phyloP scores from a whole-genome alignment of 2,113 vertebrate species.

The Holacanthus passer region DNA sequence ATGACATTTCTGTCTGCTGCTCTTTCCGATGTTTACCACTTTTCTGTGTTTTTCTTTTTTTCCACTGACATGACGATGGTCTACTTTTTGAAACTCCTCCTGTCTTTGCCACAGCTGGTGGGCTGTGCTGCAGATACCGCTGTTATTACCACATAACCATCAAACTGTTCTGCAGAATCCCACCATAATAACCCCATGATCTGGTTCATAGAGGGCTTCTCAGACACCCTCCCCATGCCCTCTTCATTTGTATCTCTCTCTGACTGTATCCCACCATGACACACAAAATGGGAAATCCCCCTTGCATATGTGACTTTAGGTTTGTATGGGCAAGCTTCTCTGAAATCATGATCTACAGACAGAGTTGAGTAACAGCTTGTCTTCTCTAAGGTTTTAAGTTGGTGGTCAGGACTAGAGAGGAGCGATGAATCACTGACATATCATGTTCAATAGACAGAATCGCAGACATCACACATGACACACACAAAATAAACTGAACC shows the following conservation, averaged over 20 bases:
- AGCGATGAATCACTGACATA: conserved; percentile 35
- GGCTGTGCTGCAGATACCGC: conserved; percentile 24
- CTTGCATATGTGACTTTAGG: conserved; percentile 19
- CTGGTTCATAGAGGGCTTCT: conserved; percentile 33
- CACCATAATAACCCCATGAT: conserved; percentile 1
- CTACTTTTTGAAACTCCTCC: conserved; percentile 17
- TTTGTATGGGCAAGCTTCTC: conserved; percentile 42
- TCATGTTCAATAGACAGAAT: background rate
- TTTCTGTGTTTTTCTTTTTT: conserved; percentile 50
- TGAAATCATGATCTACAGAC: conserved; percentile 45
- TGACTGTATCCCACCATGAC: conserved; percentile 73
- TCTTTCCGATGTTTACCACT: conserved; percentile 63
- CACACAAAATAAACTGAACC: background rate
- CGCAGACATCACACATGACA: background rate
- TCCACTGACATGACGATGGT: conserved; percentile 46
- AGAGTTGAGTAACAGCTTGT: conserved; percentile 42
- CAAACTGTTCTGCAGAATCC: conserved; percentile 8
- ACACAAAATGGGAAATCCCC: conserved; percentile 62
- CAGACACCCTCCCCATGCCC: conserved; percentile 18
- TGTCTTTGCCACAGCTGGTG: conserved; percentile 10
- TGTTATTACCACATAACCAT: background rate
- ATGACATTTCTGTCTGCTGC: conserved; percentile 56
- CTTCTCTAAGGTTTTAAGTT: background rate
- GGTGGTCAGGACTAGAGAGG: background rate
- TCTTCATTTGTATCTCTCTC: conserved; percentile 51